Evolutionary conservation across 2,797 vertebrate species (phyloP).

Genomic region (Caiman crocodilus): DNA sequence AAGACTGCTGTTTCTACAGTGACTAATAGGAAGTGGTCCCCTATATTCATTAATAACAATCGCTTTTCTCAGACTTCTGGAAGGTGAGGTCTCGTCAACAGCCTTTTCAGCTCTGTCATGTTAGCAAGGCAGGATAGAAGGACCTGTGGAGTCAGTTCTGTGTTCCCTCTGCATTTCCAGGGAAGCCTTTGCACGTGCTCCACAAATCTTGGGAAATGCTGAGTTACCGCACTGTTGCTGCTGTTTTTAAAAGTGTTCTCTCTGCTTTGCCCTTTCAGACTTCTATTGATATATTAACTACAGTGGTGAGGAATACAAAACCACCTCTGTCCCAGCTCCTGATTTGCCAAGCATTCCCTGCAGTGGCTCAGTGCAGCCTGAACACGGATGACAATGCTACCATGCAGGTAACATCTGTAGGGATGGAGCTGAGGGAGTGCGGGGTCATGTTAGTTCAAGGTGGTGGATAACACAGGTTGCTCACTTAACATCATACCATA

Average conservation of each 20-base stretch:
- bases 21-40: not conserved
- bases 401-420: conserved; percentile 90
- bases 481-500: not conserved
- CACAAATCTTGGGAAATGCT: not conserved
- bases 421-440: not conserved
- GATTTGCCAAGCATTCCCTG: conserved; percentile 96
- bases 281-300: conserved; percentile 96
- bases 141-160: not conserved
- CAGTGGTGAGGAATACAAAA: conserved; percentile 96
- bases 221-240: not conserved
- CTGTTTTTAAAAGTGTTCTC: not conserved
- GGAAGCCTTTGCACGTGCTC: not conserved
- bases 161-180: not conserved
- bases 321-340: conserved; percentile 95
- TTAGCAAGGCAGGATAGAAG: not conserved
- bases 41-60: not conserved
- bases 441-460: not conserved
- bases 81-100: not conserved
- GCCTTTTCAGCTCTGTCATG: no score
- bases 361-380: conserved; percentile 96
- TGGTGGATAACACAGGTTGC: not conserved
- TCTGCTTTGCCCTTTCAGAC: conserved; percentile 83
- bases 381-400: conserved; percentile 96
- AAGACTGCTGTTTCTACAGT: not conserved
- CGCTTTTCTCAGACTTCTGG: not conserved